Evolutionary conservation across 2,797 vertebrate genomes (phyloP).

Genomic region (Argya squamiceps): DNA sequence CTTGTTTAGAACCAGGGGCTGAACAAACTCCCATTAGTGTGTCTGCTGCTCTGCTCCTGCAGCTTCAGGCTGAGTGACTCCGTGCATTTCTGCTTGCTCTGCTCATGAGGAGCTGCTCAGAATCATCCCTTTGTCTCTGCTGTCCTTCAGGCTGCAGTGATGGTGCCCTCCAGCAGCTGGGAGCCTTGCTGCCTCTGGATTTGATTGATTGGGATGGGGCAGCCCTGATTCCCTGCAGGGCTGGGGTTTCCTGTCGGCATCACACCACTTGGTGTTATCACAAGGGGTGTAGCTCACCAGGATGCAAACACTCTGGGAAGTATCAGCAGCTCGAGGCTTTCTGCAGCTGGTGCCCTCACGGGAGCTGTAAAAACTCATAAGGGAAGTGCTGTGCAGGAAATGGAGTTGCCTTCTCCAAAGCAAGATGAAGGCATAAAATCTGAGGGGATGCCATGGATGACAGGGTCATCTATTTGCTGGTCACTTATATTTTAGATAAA

Average conservation of each 20-base stretch:
- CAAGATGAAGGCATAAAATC: not conserved
- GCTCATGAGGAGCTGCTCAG: not conserved
- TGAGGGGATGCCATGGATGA: not conserved
- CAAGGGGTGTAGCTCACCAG: fast-evolving
- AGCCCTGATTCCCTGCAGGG: not conserved
- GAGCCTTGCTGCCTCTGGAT: not conserved
- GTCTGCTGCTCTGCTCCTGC: not conserved
- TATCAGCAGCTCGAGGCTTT: not conserved
- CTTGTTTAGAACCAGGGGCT: not conserved
- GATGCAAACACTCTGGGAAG: fast-evolving
- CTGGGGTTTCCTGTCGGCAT: fast-evolving
- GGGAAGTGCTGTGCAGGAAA: not conserved
- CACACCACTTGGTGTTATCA: not conserved
- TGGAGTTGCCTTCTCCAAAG: not conserved
- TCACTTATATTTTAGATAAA: fast-evolving
- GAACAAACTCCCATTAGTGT: not conserved
- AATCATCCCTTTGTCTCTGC: not conserved
- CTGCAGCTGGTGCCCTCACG: fast-evolving
- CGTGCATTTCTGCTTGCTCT: not conserved
- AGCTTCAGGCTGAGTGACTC: not conserved
- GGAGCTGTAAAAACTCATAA: not conserved
- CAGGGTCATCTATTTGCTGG: not conserved
- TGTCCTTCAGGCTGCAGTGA: not conserved
- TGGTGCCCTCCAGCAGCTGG: not conserved
- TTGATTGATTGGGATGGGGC: not conserved